Evolutionary conservation across 2,888 invertebrate genomes (phyloP), one percentile per base, ranked within the genome.

Genomic region (Temnothorax ravouxi): DNA sequence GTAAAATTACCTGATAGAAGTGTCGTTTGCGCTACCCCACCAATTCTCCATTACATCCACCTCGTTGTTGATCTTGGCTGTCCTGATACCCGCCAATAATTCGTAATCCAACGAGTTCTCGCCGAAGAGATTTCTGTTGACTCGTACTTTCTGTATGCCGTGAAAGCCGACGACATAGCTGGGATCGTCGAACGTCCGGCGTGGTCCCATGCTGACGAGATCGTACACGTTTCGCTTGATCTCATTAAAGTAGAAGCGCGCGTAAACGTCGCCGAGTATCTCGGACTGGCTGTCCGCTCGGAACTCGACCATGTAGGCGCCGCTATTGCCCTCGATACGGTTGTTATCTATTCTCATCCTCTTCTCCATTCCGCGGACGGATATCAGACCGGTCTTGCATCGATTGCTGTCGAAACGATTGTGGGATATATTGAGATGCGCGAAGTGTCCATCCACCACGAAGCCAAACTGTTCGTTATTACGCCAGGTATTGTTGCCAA

Each of bases 331-430:
- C 89, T 96, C 96, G 84, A 99, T 97, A 72, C 96, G 95, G 94
- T 99, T 99, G 62, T 96, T 96, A 91, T 97, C 96, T 83, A 99
- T 97, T 84, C 97, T 96, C 95, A 99, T 96, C 91, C 98, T 97
- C 95, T 99, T 99, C 94, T 99, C 99, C 99, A 99, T 99, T 11
- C 99, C 99, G 84, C 97, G 96, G 41, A 99, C 95, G 0, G 97
- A 96, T 18, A 99, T 95, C 47, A 99, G 95, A 0, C 99, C 98
- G 18, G 95, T 96, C 90, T 97, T 97, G 91, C 99, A 99, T 52
- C 95, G 95, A 93, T 99, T 99, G 83, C 97, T 97, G 1, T 96
- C 96, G 93, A 99, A 99, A 8, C 96, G 95, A 94, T 98, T 99
- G 80, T 97, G 97, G 0, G 98, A 97, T 50, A 99, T 97, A 92